Percentiles rank a stretch among this genome's conserved stretches.
Evolutionary conservation across 53 echinoderm and acorn worm species (phyloP).

Genomic region (Holothuria leucospilota): DNA sequence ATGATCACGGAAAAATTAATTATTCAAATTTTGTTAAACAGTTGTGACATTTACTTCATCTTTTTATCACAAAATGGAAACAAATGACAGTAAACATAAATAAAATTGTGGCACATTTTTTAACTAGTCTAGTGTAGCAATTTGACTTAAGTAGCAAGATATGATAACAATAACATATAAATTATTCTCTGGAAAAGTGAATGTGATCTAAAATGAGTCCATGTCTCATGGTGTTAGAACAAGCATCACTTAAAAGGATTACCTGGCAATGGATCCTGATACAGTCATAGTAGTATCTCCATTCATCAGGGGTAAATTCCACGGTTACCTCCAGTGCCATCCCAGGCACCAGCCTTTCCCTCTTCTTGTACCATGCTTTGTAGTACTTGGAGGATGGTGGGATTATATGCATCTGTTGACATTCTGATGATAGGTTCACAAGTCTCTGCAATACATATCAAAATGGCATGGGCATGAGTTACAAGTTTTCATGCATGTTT

Average conservation of each 20-base stretch:
- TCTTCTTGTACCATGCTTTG: slow-evolving; percentile 93
- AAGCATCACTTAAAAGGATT: neutral
- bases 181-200: too few species aligned
- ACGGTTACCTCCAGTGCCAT: slow-evolving; percentile 88
- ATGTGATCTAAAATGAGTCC: too few species aligned
- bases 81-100: too few species aligned
- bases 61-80: too few species aligned
- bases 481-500: neutral
- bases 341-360: slow-evolving; percentile 88
- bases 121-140: too few species aligned
- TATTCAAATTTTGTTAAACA: too few species aligned
- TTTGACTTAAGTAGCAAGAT: too few species aligned
- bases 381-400: slow-evolving; percentile 89
- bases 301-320: slow-evolving; percentile 94
- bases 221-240: too few species aligned
- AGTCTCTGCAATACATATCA: slow-evolving; percentile 54
- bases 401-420: slow-evolving; percentile 93
- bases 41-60: too few species aligned
- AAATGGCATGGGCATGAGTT: neutral
- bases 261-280: slow-evolving; percentile 96
- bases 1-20: too few species aligned
- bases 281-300: slow-evolving; percentile 98
- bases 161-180: too few species aligned
- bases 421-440: slow-evolving; percentile 90
- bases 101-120: too few species aligned